phyloP scores from a whole-genome alignment of 1,140 invertebrate genomes.

The Listronotus bonariensis region DNA sequence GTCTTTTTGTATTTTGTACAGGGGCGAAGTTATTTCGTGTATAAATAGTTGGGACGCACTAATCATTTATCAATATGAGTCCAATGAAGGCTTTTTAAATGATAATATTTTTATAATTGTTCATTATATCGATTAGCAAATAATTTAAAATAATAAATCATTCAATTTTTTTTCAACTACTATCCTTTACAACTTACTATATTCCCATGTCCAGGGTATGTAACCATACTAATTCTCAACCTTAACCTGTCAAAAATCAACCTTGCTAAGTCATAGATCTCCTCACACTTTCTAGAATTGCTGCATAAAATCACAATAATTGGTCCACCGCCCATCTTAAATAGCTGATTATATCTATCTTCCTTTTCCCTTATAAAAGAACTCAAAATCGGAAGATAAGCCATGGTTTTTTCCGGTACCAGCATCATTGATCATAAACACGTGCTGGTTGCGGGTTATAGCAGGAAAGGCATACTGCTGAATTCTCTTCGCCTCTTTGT shows the following conservation, averaged over 20 bases:
- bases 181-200: slow-evolving; percentile 29
- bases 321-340: slow-evolving; percentile 39
- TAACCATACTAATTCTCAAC: slow-evolving; percentile 30
- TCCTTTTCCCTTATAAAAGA: slow-evolving; percentile 53
- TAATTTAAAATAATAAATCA: no score
- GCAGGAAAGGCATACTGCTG: slow-evolving; percentile 59
- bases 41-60: no score
- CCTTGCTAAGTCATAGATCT: slow-evolving; percentile 40
- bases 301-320: slow-evolving; percentile 45
- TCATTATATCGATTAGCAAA: no score
- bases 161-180: no score
- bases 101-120: no score
- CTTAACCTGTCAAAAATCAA: slow-evolving; percentile 31
- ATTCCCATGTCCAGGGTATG: slow-evolving; percentile 41
- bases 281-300: slow-evolving; percentile 41
- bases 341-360: slow-evolving; percentile 31
- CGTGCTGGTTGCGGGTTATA: slow-evolving; percentile 57
- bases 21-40: no score
- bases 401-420: slow-evolving; percentile 60
- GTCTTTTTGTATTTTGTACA: no score
- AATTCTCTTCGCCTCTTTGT: slow-evolving; percentile 45
- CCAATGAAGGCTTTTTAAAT: no score
- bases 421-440: slow-evolving; percentile 56
- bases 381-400: slow-evolving; percentile 59
- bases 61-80: no score